phyloP scores from a whole-genome alignment of 2,888 invertebrate species.

The Chelonus formosanus region DNA sequence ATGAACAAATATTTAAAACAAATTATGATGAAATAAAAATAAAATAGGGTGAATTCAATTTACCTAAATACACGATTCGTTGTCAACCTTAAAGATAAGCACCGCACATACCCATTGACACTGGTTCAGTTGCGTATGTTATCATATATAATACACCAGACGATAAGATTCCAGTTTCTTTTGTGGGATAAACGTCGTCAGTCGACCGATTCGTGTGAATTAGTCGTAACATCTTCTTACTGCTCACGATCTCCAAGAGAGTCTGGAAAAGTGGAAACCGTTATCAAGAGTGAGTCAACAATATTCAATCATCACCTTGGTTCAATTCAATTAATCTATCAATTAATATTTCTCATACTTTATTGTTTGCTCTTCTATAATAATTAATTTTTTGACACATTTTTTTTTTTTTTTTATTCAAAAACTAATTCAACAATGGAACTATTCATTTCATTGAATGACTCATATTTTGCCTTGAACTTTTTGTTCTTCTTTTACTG shows the following conservation, averaged over 20 bases:
- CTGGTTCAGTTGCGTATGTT: slow-evolving; percentile 11
- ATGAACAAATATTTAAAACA: neutral
- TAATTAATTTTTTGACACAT: neutral
- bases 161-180: slow-evolving; percentile 53
- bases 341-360: neutral
- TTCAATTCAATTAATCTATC: slow-evolving; percentile 5
- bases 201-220: slow-evolving; percentile 37
- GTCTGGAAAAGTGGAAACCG: slow-evolving; percentile 19
- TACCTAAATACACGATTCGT: no score
- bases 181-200: slow-evolving; percentile 45
- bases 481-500: no score
- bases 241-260: slow-evolving; percentile 3
- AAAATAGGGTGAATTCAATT: no score
- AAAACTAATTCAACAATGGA: neutral
- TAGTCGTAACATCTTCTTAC: slow-evolving; percentile 41
- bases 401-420: neutral
- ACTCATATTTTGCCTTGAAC: no score
- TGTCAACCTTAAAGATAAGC: slow-evolving; percentile 3
- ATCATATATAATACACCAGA: slow-evolving; percentile 10
- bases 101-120: slow-evolving; percentile 6
- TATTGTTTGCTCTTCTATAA: neutral
- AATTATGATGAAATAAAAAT: neutral
- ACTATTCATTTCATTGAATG: neutral
- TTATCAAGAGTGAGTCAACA: slow-evolving; percentile 23
- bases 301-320: slow-evolving; percentile 12